Evolutionary conservation across 1,140 invertebrate genomes (phyloP), one percentile per base, ranked within the genome.

Genomic region (Dinothrombium tinctorium): DNA sequence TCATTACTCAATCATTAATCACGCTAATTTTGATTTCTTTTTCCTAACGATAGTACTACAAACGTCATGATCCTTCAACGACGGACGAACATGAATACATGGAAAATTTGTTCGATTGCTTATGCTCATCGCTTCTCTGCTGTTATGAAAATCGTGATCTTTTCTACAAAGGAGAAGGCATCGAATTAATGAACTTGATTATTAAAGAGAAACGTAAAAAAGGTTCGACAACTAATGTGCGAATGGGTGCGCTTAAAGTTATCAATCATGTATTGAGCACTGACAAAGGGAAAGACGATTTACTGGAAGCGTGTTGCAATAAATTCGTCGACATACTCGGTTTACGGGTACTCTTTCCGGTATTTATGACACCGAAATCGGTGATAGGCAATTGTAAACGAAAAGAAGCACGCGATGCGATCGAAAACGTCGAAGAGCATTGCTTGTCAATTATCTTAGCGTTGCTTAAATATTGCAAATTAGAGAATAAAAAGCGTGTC

Each of bases 311-410:
- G 9, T 48, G 35, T 56, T 94, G 89, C 55, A 87, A 87, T 54
- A 96, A 98, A 60, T 94, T 98, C 62, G 81, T 99, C 0, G 94
- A 99, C 56, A 96, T 98, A 51, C 66, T 98, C 2, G 94, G 92
- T 1, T 65, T 99, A 7, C 63, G 89, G 23, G 92, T 84, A 2
- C 77, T 98, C 39, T 98, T 99, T 61, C 90, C 92, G 2, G 60
- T 99, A 0, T 98, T 98, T 54, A 96, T 98, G 90, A 90, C 94
- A 64, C 95, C 90, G 3, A 48, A 28, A 35, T 38, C 36, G 11
- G 40, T 45, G 7, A 22, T 47, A n/a, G 21, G 25, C 12, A 23
- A 20, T 24, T 78, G 76, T 51, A 72, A 74, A 49, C 68, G 78
- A 46, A 78, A 76, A 56, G 75, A 77, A 51, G 69, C 90, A 24